Percentiles rank a stretch among this genome's conserved stretches.
phyloP scores from a whole-genome alignment of 2,113 vertebrate species.

The Catharus bicknelli region DNA sequence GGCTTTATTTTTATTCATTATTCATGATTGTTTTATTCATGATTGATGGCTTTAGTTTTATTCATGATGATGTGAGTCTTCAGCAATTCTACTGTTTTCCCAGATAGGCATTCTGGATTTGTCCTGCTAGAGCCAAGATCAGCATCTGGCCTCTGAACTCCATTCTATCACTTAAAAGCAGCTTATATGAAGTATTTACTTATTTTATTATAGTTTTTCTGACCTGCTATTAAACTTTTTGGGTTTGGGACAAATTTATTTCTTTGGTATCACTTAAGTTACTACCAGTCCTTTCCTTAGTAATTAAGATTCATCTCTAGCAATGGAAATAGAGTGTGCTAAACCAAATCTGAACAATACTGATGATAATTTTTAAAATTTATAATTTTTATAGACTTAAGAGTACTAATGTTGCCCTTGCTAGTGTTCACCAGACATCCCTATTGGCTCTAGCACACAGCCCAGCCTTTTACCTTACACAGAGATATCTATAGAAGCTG shows the following conservation, averaged over 20 bases:
- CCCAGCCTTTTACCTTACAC: not conserved
- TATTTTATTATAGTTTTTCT: not conserved
- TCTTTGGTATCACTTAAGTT: not conserved
- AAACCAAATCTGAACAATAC: not conserved
- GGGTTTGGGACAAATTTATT: not conserved
- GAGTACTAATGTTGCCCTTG: not conserved
- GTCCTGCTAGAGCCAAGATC: not conserved
- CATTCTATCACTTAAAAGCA: not conserved
- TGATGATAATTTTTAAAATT: not conserved
- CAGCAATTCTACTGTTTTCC: not conserved
- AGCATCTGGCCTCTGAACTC: conserved; percentile 9
- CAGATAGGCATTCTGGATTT: not conserved
- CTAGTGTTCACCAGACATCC: not conserved
- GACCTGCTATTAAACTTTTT: not conserved
- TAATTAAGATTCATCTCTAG: not conserved
- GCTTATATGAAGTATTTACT: not conserved
- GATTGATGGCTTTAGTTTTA: not conserved
- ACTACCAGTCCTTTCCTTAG: not conserved
- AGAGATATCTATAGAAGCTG: not conserved
- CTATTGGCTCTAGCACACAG: not conserved
- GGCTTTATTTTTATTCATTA: not conserved
- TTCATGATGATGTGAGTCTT: not conserved
- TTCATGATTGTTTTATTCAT: not conserved
- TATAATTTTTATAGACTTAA: not conserved
- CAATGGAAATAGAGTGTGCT: not conserved